Conservation (phyloP, 2,888 invertebrate genomes). For the Pharmacophagus antenor region DNA sequence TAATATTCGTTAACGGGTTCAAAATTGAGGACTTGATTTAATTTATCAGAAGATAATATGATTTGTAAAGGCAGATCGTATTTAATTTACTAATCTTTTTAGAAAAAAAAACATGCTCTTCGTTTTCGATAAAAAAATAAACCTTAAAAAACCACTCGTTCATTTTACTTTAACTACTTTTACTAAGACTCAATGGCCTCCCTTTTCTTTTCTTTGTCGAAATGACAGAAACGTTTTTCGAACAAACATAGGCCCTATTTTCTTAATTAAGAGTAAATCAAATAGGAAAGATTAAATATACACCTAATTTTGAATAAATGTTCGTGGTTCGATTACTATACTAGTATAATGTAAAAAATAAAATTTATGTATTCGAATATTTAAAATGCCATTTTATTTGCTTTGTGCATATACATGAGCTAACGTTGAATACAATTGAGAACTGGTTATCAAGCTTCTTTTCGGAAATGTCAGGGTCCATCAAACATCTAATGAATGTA, state of each 20-base stretch:
- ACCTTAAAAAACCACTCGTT: not conserved
- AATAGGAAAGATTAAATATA: no score
- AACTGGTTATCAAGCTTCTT: conserved; percentile 57
- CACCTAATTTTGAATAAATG: no score
- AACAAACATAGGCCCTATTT: no score
- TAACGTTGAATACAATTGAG: conserved; percentile 37
- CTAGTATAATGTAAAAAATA: not conserved
- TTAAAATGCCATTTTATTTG: not conserved
- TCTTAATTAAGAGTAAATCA: no score
- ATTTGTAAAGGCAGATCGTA: not conserved
- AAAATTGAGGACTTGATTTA: conserved; percentile 13
- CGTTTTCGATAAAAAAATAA: not conserved
- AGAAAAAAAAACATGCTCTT: not conserved
- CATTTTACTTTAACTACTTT: no score
- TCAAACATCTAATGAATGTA: conserved; percentile 43
- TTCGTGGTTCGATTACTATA: no score
- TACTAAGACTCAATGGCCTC: no score
- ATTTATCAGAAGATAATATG: not conserved
- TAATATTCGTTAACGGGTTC: conserved; percentile 22
- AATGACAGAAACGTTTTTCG: no score
- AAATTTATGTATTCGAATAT: not conserved
- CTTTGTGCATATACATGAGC: not conserved
- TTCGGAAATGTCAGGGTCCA: conserved; percentile 71
- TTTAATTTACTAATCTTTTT: not conserved
- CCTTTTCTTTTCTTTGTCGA: no score